These are phyloP conservation scores for Trichechus manatus DNA, from an alignment of 2,113 vertebrate species.

Conservation along the genomic window DNA sequence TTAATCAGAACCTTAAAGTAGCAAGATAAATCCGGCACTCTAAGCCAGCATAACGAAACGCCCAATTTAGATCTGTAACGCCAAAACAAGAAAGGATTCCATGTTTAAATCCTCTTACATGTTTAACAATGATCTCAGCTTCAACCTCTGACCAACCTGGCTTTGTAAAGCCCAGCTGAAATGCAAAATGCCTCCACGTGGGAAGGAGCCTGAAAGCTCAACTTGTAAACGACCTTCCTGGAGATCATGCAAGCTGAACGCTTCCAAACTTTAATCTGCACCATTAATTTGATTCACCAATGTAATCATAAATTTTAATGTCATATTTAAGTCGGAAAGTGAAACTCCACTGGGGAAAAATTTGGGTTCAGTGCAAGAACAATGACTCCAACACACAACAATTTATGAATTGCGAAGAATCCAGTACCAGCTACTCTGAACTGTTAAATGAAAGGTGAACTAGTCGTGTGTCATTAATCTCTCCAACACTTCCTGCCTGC, in stretches of 20 bases:
- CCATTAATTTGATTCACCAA: neutral
- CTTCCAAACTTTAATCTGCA: neutral
- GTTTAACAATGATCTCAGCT: constrained; percentile 13
- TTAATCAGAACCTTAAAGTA: constrained; percentile 14
- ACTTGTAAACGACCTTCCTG: neutral
- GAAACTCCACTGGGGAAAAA: neutral
- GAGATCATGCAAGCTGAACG: neutral
- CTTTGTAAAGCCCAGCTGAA: neutral
- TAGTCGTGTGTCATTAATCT: fast-evolving
- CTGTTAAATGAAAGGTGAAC: neutral
- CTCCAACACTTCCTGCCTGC: neutral
- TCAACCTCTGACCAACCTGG: constrained; percentile 30
- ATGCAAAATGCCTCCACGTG: neutral
- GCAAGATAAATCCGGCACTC: neutral
- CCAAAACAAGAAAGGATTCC: neutral
- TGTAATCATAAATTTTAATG: neutral
- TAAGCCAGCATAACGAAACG: neutral
- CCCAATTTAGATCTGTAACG: neutral
- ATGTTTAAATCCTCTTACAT: constrained; percentile 38
- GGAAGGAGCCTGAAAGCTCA: neutral
- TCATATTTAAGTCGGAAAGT: neutral
- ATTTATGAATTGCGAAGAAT: neutral
- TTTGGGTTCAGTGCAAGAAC: neutral
- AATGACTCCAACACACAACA: no score
- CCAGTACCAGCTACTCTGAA: neutral